Evolutionary conservation across 2,797 vertebrate species (phyloP), one percentile per base, ranked within the genome.

Genomic region (Rhabdomys pumilio): DNA sequence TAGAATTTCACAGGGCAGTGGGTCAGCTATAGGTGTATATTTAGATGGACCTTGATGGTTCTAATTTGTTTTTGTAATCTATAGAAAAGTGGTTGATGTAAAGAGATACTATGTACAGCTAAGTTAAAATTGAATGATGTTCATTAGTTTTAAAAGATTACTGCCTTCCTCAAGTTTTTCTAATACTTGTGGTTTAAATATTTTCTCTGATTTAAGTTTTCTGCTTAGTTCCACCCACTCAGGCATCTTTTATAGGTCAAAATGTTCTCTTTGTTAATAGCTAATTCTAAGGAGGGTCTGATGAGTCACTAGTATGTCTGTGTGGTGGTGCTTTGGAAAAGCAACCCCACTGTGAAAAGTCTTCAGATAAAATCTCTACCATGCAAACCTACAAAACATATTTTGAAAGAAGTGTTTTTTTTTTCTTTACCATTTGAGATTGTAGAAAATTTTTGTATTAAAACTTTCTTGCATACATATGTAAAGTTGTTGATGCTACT

Each of bases 301-400:
- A 0, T 96, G 83, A 94, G 44, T 96, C 94, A 93, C 53, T 59
- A 61, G 3, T 76, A 34, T 81, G 84, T 50, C 59, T 81, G 3
- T 85, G 44, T 76, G 83, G 53, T 91, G 91, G 88, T 91, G 83
- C 53, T 69, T 93, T 96, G 84, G 91, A 80, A 96, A 96, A 94
- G 31, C 53, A 77, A 2, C 81, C 17, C 89, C 47, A 93, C 75
- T 10, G 0, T 72, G 34, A 90, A 81, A 95, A 22, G 38, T 72
- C 65, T 94, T 81, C 67, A 80, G 65, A 90, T 91, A 65, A 31
- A 63, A 69, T 94, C 59, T 73, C 57, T 91, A 11, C 82, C 47
- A 53, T 57, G 19, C 63, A 57, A 94, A 86, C 44, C 29, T 94
- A 80, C 77, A 81, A 82, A 88, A 73, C 31, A 6, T 72, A 44